Percentiles rank a stretch among this genome's conserved stretches.
These are phyloP conservation scores for Neelides sp. DNA, from an alignment of 1,140 invertebrate species.

Conservation along the genomic window DNA sequence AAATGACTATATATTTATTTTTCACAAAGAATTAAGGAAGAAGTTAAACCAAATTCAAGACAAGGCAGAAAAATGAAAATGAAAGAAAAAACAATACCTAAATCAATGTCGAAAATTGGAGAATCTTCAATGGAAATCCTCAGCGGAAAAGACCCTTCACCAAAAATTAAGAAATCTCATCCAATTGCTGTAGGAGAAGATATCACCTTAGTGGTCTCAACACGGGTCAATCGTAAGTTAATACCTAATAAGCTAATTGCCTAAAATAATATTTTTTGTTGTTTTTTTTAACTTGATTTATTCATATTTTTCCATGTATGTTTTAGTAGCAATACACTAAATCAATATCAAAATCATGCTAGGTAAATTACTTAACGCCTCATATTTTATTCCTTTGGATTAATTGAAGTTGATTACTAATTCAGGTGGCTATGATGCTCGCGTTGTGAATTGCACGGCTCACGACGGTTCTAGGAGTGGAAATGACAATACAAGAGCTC, in stretches of 20 bases:
- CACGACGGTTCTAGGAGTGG: slow-evolving; percentile 48
- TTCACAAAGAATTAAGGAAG: slow-evolving; percentile 2
- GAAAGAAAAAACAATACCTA: slow-evolving; percentile 10
- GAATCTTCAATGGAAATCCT: slow-evolving; percentile 31
- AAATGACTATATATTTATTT: not conserved
- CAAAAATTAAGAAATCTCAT: slow-evolving; percentile 23
- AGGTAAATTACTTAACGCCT: not conserved
- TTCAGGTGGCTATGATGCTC: slow-evolving; percentile 51
- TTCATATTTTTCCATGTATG: not conserved
- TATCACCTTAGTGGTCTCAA: slow-evolving; percentile 27
- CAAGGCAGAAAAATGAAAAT: slow-evolving; percentile 20
- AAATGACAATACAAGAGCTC: slow-evolving; percentile 22
- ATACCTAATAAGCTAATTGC: not conserved
- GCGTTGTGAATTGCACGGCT: slow-evolving; percentile 56
- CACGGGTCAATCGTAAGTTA: slow-evolving; percentile 28
- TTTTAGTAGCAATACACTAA: not conserved
- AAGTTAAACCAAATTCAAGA: not conserved
- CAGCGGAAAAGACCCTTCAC: slow-evolving; percentile 25
- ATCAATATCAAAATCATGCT: not conserved
- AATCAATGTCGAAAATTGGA: slow-evolving; percentile 22
- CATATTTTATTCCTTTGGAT: not conserved
- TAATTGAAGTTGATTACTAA: not conserved
- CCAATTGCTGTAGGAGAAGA: slow-evolving; percentile 29
- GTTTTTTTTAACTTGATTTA: not conserved
- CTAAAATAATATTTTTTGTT: not conserved